These are phyloP conservation scores for Escarpia spicata DNA, from an alignment of 2,888 invertebrate genomes.

Conservation along the genomic window DNA sequence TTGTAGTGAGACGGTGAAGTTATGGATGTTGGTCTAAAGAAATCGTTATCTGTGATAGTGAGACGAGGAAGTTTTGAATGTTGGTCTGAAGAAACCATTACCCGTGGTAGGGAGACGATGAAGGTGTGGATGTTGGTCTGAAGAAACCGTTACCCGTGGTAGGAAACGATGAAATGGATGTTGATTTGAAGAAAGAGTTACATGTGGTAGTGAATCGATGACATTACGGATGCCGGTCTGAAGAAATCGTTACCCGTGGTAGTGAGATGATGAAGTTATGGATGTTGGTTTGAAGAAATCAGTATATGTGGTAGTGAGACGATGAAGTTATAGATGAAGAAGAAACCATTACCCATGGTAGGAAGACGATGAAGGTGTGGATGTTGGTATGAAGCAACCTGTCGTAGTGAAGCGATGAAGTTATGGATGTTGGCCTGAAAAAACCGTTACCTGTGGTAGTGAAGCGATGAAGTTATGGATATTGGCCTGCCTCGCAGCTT, in stretches of 20 bases:
- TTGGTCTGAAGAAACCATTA: constrained; percentile 17
- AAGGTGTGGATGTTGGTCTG: not conserved
- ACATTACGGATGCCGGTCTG: not conserved
- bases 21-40: not conserved
- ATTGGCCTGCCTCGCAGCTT: constrained; percentile 42
- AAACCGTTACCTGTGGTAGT: not conserved
- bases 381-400: not conserved
- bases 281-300: not conserved
- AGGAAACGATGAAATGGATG: not conserved
- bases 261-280: not conserved
- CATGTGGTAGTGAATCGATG: constrained; percentile 19
- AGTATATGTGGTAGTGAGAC: not conserved
- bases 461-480: constrained; percentile 5
- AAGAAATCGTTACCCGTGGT: not conserved
- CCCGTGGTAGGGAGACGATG: constrained; percentile 14
- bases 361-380: not conserved
- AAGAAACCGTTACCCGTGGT: constrained; percentile 28
- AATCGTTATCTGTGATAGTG: too few relatives aligned
- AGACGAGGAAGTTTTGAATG: not conserved
- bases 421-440: not conserved
- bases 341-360: not conserved
- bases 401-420: not conserved
- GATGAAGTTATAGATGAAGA: not conserved
- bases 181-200: not conserved
- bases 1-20: too few relatives aligned